These are phyloP conservation scores for Caerostris darwini DNA, from an alignment of 1,140 invertebrate genomes.

Conservation along the genomic window DNA sequence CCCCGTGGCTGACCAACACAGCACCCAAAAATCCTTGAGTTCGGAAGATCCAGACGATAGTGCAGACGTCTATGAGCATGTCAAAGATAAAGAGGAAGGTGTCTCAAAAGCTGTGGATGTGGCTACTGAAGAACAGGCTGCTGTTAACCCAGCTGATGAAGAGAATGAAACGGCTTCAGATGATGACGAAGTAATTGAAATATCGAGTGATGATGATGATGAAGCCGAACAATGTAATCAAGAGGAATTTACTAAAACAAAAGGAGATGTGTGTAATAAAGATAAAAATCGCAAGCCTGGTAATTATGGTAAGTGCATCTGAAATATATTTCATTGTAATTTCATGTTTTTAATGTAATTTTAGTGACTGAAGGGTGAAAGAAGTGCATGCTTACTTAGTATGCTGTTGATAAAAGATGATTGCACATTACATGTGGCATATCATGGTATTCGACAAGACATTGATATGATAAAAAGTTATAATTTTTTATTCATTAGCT, in stretches of 20 bases:
- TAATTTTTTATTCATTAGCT: no score
- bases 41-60: neutral
- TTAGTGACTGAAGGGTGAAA: neutral
- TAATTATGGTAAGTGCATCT: neutral
- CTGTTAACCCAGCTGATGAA: constrained; percentile 86
- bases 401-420: no score
- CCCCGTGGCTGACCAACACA: constrained; percentile 81
- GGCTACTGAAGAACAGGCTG: constrained; percentile 89
- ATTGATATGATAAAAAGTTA: no score
- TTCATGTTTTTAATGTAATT: neutral
- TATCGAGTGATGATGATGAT: constrained; percentile 59
- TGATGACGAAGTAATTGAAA: constrained; percentile 76
- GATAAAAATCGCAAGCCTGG: constrained; percentile 13
- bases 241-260: neutral
- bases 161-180: constrained; percentile 76
- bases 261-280: constrained; percentile 10
- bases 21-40: constrained; percentile 81
- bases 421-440: no score
- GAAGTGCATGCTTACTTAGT: no score
- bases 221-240: neutral
- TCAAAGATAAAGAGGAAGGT: constrained; percentile 88
- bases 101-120: constrained; percentile 85
- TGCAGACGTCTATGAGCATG: constrained; percentile 91
- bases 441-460: no score
- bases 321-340: no score